Conservation (phyloP, 2,888 invertebrate genomes). For the Trichacis sp. region DNA sequence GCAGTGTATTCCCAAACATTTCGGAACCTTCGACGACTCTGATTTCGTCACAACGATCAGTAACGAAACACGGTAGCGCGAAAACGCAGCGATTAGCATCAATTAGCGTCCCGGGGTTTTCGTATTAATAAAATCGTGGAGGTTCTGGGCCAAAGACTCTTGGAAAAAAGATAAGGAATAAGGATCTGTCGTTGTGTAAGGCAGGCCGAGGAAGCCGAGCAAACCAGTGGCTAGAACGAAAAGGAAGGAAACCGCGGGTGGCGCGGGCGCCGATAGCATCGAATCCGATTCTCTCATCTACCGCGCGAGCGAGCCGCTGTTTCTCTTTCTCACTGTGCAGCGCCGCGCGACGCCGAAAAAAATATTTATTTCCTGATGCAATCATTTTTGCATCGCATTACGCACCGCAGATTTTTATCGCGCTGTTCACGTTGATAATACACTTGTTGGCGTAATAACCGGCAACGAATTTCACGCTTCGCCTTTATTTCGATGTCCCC, state of each 20-base stretch:
- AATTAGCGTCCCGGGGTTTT: too few relatives aligned
- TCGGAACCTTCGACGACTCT: too few relatives aligned
- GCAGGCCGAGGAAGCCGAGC: too few relatives aligned
- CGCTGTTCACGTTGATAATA: slow-evolving; percentile 1
- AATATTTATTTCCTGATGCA: not conserved
- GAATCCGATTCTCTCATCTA: slow-evolving; percentile 58
- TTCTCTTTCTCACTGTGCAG: slow-evolving; percentile 48
- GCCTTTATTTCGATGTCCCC: too few relatives aligned
- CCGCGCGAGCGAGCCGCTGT: slow-evolving; percentile 48
- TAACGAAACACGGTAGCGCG: too few relatives aligned
- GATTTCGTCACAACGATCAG: too few relatives aligned
- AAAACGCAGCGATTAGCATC: too few relatives aligned
- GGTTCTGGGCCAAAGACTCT: too few relatives aligned
- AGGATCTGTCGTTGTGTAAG: too few relatives aligned
- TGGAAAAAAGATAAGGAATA: too few relatives aligned
- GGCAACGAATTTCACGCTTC: not conserved
- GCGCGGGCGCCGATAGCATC: slow-evolving; percentile 59
- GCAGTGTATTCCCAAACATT: too few relatives aligned
- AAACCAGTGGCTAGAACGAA: slow-evolving; percentile 48
- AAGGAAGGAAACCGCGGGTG: slow-evolving; percentile 62
- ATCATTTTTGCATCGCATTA: slow-evolving; percentile 8
- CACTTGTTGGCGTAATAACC: not conserved
- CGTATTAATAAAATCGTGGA: too few relatives aligned
- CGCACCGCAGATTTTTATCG: not conserved
- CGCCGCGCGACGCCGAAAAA: not conserved